Base-by-base conservation (phyloP, 2,888 invertebrate genomes). In the Andrena bicolor region DNA sequence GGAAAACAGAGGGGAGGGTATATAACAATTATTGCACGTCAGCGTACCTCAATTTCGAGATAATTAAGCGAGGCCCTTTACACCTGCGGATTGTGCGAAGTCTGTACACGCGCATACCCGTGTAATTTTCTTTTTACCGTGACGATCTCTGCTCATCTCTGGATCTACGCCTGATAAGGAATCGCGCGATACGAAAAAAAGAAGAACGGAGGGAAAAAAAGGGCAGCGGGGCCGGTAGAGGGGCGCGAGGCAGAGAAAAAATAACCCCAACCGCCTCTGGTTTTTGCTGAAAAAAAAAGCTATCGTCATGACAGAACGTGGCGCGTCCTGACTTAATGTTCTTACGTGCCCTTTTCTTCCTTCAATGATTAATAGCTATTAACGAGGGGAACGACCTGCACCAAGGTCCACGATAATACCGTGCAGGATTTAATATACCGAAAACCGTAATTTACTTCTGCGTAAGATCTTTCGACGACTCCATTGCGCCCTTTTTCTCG, bases 11-110 rank as follows among this genome's bases (percentile, higher is more conserved):
- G 80, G 56, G 56, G 83, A 77, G 64, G 74, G 77, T 84, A 83
- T 76, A 80, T 77, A 84, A 91, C 89, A 90, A 91, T 92, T 92
- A 91, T 90, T 92, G 92, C 92, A 91, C 90, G 92, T 92, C 92
- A 92, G 91, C 90, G 88, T 90, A 72, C 87, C 90, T 91, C 90
- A 90, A 91, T 91, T 91, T 91, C 85, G 73, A 83, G 88, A 90
- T 91, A 91, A 91, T 91, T 91, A 91, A 91, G 82, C 89, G 87
- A 84, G 81, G 73, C 79, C 89, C 80, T 88, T 88, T 86, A 86
- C 88, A 89, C 89, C 88, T 89, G 88, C 88, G 88, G 79, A 85
- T 88, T 80, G 80, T 71, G 79, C 88, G 20, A 63, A 75, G 64
- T 74, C 80, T 76, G 79, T 86, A 81, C 76, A 84, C 80, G 80